phyloP scores from a whole-genome alignment of 2,888 invertebrate genomes.

The Eilema depressum region DNA sequence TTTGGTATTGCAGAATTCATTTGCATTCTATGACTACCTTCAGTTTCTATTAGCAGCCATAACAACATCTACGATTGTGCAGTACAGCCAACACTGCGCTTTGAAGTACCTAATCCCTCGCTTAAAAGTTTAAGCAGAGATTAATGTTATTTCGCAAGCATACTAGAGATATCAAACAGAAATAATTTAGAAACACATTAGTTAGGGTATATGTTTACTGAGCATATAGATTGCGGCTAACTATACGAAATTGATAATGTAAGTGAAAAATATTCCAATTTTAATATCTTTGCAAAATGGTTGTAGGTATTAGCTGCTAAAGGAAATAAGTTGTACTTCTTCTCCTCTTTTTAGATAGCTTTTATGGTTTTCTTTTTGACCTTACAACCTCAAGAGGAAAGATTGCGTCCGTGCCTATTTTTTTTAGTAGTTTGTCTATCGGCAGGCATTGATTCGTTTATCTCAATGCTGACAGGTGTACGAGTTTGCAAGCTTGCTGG shows the following conservation, averaged over 20 bases:
- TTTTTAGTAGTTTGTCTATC: no score
- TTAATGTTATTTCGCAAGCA: conserved; percentile 7
- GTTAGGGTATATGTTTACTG: not conserved
- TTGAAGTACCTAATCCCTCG: not conserved
- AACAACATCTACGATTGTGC: not conserved
- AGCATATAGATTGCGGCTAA: not conserved
- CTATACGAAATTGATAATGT: not conserved
- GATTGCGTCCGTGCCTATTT: not conserved
- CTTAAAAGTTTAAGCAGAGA: conserved; percentile 1
- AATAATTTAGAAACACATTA: conserved; percentile 6
- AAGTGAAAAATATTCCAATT: no score
- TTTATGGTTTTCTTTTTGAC: not conserved
- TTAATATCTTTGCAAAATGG: no score
- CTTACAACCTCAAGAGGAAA: not conserved
- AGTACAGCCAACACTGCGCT: not conserved
- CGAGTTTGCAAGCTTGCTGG: no score
- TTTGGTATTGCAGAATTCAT: not conserved
- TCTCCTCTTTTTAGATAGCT: not conserved
- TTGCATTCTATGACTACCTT: not conserved
- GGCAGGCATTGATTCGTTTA: no score
- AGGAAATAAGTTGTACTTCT: no score
- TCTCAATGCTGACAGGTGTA: no score
- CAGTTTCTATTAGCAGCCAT: not conserved
- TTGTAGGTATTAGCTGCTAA: no score
- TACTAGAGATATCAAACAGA: conserved; percentile 1